Evolutionary conservation across 2,113 vertebrate genomes (phyloP).

Genomic region (Alectura lathami): DNA sequence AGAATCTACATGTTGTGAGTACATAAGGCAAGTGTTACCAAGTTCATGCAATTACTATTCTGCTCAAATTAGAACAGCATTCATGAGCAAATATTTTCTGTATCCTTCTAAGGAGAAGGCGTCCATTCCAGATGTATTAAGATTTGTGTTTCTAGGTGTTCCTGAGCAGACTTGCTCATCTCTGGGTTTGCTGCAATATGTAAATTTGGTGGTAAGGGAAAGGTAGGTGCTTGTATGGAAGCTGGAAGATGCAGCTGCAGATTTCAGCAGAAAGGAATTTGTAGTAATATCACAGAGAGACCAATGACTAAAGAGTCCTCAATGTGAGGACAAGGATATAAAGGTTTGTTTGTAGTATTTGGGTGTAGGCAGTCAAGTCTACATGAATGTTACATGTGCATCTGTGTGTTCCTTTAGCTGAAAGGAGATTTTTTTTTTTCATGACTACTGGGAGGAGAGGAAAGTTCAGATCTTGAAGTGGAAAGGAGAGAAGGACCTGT

Average conservation of each 20-base stretch:
- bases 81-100: not conserved
- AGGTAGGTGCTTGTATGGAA: not conserved
- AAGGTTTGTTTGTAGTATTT: not conserved
- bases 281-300: accelerated
- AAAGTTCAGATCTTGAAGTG: not conserved
- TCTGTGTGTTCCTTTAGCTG: not conserved
- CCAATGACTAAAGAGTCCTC: not conserved
- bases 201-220: not conserved
- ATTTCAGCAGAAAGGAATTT: not conserved
- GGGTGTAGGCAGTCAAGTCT: too few relatives aligned
- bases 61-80: not conserved
- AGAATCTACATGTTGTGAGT: accelerated
- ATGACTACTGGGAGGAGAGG: not conserved
- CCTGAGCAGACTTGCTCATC: not conserved
- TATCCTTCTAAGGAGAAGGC: not conserved
- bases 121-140: not conserved
- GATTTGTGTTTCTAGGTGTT: not conserved
- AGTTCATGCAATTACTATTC: not conserved
- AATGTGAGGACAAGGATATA: not conserved
- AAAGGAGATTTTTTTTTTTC: not conserved
- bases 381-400: not conserved
- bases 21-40: not conserved
- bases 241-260: not conserved
- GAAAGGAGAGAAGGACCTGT: not conserved
- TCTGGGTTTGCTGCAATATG: not conserved